Conservation (phyloP, 2,113 vertebrate genomes). For the Hemiscyllium ocellatum region DNA sequence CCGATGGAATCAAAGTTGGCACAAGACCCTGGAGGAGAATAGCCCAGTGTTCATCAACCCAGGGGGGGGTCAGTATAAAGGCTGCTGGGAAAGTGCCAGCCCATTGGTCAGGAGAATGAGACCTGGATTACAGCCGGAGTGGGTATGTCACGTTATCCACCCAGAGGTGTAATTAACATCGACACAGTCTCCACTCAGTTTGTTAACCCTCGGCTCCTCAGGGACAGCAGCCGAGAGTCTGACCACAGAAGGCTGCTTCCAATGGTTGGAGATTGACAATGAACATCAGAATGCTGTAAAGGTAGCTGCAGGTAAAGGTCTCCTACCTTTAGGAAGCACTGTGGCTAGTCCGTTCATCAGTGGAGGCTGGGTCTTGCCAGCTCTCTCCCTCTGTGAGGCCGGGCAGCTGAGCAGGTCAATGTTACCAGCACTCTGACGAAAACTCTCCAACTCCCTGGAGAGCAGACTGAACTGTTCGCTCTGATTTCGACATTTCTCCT, state of each 20-base stretch:
- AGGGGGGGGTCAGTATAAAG: too few species aligned
- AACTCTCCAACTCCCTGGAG: constrained; percentile 82
- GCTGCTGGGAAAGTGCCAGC: not conserved
- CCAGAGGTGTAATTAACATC: not conserved
- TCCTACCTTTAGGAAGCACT: constrained; percentile 75
- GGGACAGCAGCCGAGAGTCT: not conserved
- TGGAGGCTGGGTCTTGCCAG: constrained; percentile 69
- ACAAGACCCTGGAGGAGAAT: not conserved
- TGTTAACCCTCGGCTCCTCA: not conserved
- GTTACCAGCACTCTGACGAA: constrained; percentile 79
- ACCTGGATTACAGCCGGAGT: not conserved
- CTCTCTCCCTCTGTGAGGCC: constrained; percentile 55
- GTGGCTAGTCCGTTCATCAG: constrained; percentile 82
- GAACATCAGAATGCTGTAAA: not conserved
- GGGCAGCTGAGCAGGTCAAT: constrained; percentile 72
- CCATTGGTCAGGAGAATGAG: not conserved
- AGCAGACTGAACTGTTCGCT: constrained; percentile 94
- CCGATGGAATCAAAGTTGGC: not conserved
- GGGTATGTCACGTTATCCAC: not conserved
- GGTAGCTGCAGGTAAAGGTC: not conserved
- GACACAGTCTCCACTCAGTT: not conserved
- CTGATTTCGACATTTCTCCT: constrained; percentile 88
- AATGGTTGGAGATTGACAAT: not conserved
- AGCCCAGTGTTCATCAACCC: too few species aligned
- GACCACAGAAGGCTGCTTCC: not conserved